These are phyloP conservation scores for Callithrix jacchus DNA, from an alignment of 2,113 vertebrate genomes.

Conservation along the genomic window DNA sequence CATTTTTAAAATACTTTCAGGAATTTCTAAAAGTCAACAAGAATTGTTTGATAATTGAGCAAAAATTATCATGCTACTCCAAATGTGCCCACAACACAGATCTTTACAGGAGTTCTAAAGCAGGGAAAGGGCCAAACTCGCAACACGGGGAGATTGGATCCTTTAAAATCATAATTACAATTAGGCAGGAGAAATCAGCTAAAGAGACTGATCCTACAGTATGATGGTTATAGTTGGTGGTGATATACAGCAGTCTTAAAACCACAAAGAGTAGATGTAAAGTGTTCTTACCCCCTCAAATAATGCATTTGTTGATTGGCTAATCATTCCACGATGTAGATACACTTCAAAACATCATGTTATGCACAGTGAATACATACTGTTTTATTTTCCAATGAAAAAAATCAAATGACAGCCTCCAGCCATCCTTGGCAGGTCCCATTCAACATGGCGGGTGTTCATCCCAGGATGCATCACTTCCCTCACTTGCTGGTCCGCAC, in stretches of 20 bases:
- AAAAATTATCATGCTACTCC: neutral
- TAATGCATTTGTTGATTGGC: neutral
- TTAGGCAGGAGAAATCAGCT: neutral
- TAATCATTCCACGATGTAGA: too few relatives aligned
- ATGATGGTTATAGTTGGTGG: neutral
- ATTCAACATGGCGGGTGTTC: neutral
- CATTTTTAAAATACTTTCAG: neutral
- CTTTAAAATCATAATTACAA: neutral
- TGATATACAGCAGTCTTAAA: neutral
- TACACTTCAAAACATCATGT: neutral
- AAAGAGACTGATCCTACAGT: neutral
- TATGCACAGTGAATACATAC: neutral
- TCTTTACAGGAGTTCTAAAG: neutral
- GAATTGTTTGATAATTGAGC: neutral
- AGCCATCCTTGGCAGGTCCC: neutral
- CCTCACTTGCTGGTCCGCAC: too few relatives aligned
- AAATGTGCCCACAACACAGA: neutral
- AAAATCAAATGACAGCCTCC: neutral
- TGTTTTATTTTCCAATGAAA: neutral
- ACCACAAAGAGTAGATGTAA: neutral
- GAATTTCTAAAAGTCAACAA: neutral
- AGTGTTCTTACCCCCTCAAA: neutral
- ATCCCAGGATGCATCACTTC: too few relatives aligned
- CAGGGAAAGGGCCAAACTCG: neutral
- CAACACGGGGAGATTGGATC: neutral